Conservation (phyloP, 2,888 invertebrate species). For the Salticus scenicus region DNA sequence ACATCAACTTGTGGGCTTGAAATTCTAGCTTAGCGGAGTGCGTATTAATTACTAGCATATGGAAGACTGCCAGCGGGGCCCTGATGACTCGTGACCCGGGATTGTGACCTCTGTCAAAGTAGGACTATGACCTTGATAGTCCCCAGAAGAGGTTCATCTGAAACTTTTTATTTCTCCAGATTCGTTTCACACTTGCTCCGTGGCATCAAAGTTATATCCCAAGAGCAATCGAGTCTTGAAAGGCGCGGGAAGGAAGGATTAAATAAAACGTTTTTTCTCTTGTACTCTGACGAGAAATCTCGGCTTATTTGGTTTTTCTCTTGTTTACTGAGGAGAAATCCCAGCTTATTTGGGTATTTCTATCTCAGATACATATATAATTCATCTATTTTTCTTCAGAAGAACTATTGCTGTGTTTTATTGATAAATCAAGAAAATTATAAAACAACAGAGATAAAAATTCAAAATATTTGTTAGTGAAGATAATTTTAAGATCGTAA, state of each 20-base stretch:
- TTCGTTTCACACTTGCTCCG: constrained; percentile 59
- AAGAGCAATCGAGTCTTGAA: constrained; percentile 43
- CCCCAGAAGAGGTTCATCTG: constrained; percentile 53
- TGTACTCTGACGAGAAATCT: no score
- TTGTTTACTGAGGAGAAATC: no score
- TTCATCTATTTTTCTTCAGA: no score
- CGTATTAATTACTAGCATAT: constrained; percentile 68
- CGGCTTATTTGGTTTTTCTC: no score
- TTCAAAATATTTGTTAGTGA: no score
- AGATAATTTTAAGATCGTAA: no score
- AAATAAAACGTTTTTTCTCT: constrained; percentile 32
- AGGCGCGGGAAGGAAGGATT: constrained; percentile 47
- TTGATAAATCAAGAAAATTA: no score
- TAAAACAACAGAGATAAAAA: no score
- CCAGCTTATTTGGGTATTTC: no score
- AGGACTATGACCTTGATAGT: constrained; percentile 57
- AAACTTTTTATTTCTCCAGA: constrained; percentile 43
- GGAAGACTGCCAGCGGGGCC: constrained; percentile 31
- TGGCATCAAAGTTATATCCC: constrained; percentile 59
- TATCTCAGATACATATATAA: no score
- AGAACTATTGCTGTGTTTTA: no score
- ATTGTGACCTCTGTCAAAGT: constrained; percentile 64
- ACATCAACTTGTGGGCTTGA: constrained; percentile 37
- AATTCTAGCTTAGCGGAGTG: constrained; percentile 55
- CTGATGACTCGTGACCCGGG: constrained; percentile 47